Evolutionary conservation across 2,888 invertebrate genomes (phyloP).

Genomic region (Scrobipalpa costella): DNA sequence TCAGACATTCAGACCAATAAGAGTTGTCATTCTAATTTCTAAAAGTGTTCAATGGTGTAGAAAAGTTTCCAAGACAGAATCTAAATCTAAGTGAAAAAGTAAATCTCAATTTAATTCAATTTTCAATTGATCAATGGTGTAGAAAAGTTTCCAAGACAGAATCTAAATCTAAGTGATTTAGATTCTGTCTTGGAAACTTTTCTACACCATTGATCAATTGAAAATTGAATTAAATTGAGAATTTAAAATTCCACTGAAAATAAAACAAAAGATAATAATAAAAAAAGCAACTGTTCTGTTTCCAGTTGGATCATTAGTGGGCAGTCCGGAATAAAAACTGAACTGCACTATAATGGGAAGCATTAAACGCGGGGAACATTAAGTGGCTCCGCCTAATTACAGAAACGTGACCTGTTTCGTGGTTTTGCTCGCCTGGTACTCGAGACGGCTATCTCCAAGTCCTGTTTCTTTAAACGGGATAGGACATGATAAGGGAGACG

Average conservation of each 20-base stretch:
- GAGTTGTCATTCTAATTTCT: too few relatives aligned
- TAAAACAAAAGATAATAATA: neutral
- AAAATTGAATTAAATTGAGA: neutral
- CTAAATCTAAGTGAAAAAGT: too few relatives aligned
- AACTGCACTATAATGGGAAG: conserved; percentile 35
- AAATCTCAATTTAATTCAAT: too few relatives aligned
- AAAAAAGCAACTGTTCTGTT: neutral
- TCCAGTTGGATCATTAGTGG: conserved; percentile 16
- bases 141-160: too few relatives aligned
- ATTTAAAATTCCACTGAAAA: neutral
- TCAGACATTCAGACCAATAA: too few relatives aligned
- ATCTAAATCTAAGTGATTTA: too few relatives aligned
- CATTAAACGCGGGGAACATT: conserved; percentile 36
- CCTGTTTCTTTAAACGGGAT: conserved; percentile 1
- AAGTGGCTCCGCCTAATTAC: conserved; percentile 36
- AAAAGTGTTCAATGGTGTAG: too few relatives aligned
- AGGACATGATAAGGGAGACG: neutral
- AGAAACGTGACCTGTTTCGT: conserved; percentile 33
- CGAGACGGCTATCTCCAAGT: conserved; percentile 4
- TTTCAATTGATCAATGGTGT: too few relatives aligned
- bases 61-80: too few relatives aligned
- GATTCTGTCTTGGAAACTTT: too few relatives aligned
- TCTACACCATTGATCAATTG: too few relatives aligned
- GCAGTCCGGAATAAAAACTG: conserved; percentile 29
- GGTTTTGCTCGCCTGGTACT: conserved; percentile 31